A percentile compares a stretch with the other conserved stretches of the same genome.
These are phyloP conservation scores for Notospermus geniculatus DNA, from an alignment of 1,140 invertebrate genomes.

Conservation along the genomic window DNA sequence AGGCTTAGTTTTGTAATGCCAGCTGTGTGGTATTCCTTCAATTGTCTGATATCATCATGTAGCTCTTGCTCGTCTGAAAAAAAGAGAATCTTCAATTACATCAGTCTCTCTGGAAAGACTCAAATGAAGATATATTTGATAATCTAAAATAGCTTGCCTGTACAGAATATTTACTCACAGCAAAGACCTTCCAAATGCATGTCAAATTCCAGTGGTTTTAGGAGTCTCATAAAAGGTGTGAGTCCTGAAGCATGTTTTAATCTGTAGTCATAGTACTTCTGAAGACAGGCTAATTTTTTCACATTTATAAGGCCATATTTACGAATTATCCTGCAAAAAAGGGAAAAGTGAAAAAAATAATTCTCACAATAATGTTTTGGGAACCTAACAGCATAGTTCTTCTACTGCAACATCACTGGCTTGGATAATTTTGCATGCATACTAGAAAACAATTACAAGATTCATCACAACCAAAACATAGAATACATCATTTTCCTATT, in stretches of 20 bases:
- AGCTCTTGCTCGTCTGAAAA: slow-evolving; percentile 63
- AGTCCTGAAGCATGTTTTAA: slow-evolving; percentile 66
- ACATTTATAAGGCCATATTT: slow-evolving; percentile 77
- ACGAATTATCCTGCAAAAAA: slow-evolving; percentile 63
- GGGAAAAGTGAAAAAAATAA: too few relatives aligned
- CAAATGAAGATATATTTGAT: too few relatives aligned
- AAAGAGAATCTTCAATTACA: too few relatives aligned
- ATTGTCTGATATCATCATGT: slow-evolving; percentile 62
- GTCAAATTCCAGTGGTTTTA: slow-evolving; percentile 72
- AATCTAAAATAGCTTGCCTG: too few relatives aligned
- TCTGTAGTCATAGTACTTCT: slow-evolving; percentile 63
- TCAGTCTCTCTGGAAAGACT: too few relatives aligned
- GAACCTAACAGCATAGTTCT: too few relatives aligned
- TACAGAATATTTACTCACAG: slow-evolving; percentile 52
- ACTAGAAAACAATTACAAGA: too few relatives aligned
- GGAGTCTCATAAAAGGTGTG: slow-evolving; percentile 70
- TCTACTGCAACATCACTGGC: too few relatives aligned
- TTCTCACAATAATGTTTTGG: too few relatives aligned
- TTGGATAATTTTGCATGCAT: too few relatives aligned
- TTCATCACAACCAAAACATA: too few relatives aligned
- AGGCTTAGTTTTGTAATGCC: slow-evolving; percentile 69
- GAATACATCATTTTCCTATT: too few relatives aligned
- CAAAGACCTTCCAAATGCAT: slow-evolving; percentile 73
- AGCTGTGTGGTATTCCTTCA: slow-evolving; percentile 69
- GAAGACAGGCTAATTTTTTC: slow-evolving; percentile 58